These are phyloP conservation scores for Phengaris alcon DNA, from an alignment of 2,888 invertebrate species.

Conservation along the genomic window DNA sequence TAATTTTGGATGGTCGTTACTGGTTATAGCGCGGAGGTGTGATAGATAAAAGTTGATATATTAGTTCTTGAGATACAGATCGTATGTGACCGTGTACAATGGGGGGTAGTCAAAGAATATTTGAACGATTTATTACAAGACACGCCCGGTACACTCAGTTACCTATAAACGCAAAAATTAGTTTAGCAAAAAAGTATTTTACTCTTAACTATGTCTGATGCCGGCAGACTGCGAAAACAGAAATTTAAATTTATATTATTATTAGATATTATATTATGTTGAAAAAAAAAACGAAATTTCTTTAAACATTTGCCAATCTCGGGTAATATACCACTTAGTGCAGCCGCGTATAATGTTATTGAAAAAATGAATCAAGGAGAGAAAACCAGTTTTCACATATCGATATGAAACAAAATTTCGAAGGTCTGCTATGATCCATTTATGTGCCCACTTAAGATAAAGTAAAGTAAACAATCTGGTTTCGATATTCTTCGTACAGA, in stretches of 20 bases:
- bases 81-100: conserved; percentile 21
- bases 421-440: conserved; percentile 22
- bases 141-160: conserved; percentile 11
- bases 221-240: no score
- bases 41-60: neutral
- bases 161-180: neutral
- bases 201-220: no score
- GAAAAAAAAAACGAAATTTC: no score
- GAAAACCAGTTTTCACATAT: conserved; percentile 22
- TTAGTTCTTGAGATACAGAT: conserved; percentile 16
- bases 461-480: conserved; percentile 31
- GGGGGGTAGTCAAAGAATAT: conserved; percentile 7
- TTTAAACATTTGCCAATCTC: no score
- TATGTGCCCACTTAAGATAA: conserved; percentile 20
- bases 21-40: neutral
- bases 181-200: no score
- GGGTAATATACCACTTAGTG: no score
- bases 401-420: conserved; percentile 15
- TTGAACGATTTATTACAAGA: conserved; percentile 21
- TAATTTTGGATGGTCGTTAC: neutral
- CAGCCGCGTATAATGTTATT: no score
- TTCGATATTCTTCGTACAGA: conserved; percentile 16
- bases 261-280: no score
- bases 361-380: neutral
- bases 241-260: no score